Evolutionary conservation across 2,888 invertebrate genomes (phyloP).

Genomic region (Eugnorisma glareosa): DNA sequence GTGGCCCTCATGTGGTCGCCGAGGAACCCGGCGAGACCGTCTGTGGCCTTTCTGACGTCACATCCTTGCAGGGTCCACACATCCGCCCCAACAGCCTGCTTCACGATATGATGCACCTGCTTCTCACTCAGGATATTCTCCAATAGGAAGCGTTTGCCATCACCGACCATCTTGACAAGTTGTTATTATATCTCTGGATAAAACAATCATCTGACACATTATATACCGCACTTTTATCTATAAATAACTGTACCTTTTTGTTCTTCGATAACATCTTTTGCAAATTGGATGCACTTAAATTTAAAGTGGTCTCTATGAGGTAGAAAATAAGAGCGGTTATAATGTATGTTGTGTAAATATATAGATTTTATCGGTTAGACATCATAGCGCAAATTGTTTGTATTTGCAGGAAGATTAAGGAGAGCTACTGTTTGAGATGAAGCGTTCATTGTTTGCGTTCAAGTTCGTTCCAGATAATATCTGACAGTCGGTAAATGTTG

Average conservation of each 20-base stretch:
- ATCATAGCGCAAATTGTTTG: slow-evolving; percentile 38
- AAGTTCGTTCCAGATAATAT: slow-evolving; percentile 47
- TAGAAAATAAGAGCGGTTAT: slow-evolving; percentile 32
- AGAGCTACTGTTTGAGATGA: slow-evolving; percentile 49
- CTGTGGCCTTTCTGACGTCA: slow-evolving; percentile 73
- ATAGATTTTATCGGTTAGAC: slow-evolving; percentile 41
- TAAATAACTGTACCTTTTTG: slow-evolving; percentile 47
- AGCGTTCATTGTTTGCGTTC: slow-evolving; percentile 49
- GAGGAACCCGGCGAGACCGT: slow-evolving; percentile 81
- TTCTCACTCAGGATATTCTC: slow-evolving; percentile 73
- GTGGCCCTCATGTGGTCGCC: slow-evolving; percentile 80
- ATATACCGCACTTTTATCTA: slow-evolving; percentile 49
- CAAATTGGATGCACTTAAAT: slow-evolving; percentile 20
- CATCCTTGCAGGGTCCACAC: slow-evolving; percentile 64
- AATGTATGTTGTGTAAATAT: slow-evolving; percentile 12
- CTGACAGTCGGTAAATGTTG: slow-evolving; percentile 52
- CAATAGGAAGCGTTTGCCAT: slow-evolving; percentile 53
- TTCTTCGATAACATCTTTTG: slow-evolving; percentile 44
- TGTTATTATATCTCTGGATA: slow-evolving; percentile 6
- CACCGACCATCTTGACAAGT: slow-evolving; percentile 67
- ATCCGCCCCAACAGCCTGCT: slow-evolving; percentile 58
- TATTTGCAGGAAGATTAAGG: slow-evolving; percentile 53
- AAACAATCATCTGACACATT: slow-evolving; percentile 26
- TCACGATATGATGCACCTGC: slow-evolving; percentile 73
- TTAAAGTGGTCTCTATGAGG: slow-evolving; percentile 12